phyloP scores from a whole-genome alignment of 2,888 invertebrate species.

The Spatulosminthurus flaviceps region DNA sequence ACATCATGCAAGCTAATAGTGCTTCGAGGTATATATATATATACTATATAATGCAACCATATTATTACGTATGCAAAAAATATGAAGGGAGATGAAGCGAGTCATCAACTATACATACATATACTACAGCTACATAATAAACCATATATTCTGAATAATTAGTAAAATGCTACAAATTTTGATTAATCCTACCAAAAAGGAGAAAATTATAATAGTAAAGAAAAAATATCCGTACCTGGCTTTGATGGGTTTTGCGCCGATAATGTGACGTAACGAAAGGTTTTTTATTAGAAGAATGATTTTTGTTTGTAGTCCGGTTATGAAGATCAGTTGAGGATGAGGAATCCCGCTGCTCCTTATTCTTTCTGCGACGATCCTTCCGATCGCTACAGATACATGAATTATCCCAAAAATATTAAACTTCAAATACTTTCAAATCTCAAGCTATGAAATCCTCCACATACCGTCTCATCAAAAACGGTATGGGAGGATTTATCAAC shows the following conservation, averaged over 20 bases:
- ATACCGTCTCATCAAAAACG: neutral
- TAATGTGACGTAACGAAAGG: slow-evolving; percentile 55
- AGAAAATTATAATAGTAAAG: neutral
- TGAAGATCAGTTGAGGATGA: slow-evolving; percentile 58
- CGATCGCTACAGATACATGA: slow-evolving; percentile 57
- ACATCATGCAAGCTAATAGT: too few relatives aligned
- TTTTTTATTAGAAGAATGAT: slow-evolving; percentile 58
- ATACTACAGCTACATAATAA: too few relatives aligned
- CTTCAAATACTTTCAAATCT: neutral
- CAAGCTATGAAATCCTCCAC: neutral
- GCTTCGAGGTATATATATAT: too few relatives aligned
- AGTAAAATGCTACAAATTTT: too few relatives aligned
- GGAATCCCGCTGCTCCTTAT: slow-evolving; percentile 60
- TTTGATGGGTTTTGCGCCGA: slow-evolving; percentile 58
- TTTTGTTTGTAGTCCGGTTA: slow-evolving; percentile 47
- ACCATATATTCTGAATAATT: too few relatives aligned
- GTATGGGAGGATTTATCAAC: neutral
- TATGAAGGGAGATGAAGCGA: too few relatives aligned
- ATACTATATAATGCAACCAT: too few relatives aligned
- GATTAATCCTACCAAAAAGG: neutral
- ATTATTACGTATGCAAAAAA: too few relatives aligned
- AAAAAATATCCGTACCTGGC: slow-evolving; percentile 57
- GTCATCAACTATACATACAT: too few relatives aligned
- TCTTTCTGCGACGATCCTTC: slow-evolving; percentile 63
- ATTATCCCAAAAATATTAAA: neutral